phyloP scores from a whole-genome alignment of 2,888 invertebrate species.

The Hedychridium roseum region DNA sequence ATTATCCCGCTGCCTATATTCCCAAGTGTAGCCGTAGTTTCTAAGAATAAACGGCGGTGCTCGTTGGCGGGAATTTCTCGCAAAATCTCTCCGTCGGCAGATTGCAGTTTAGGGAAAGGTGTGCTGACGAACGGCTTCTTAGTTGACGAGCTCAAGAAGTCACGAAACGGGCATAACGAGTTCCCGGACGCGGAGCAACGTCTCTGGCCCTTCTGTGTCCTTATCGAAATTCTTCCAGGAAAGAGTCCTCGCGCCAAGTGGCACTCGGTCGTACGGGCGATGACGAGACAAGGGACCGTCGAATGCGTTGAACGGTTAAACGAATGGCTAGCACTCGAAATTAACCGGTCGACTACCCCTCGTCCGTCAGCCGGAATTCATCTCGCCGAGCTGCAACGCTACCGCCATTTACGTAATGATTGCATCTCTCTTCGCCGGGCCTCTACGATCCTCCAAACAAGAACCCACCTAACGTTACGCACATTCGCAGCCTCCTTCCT shows the following conservation, averaged over 20 bases:
- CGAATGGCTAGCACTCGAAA: slow-evolving; percentile 25
- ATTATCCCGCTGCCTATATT: too few relatives aligned
- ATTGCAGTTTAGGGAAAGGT: too few relatives aligned
- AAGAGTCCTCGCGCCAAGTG: slow-evolving; percentile 39
- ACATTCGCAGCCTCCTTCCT: too few relatives aligned
- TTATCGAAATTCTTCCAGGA: slow-evolving; percentile 50
- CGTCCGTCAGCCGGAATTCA: slow-evolving; percentile 17
- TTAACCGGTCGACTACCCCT: slow-evolving; percentile 37
- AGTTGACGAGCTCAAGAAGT: slow-evolving; percentile 19
- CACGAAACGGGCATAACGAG: slow-evolving; percentile 34
- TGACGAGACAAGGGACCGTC: slow-evolving; percentile 39
- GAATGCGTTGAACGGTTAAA: slow-evolving; percentile 15
- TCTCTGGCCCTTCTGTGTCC: slow-evolving; percentile 27
- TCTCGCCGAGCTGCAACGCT: background rate
- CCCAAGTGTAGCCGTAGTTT: too few relatives aligned
- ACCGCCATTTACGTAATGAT: too few relatives aligned
- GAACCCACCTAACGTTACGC: too few relatives aligned
- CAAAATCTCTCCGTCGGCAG: too few relatives aligned
- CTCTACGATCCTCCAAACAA: too few relatives aligned
- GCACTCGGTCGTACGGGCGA: slow-evolving; percentile 30
- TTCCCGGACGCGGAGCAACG: slow-evolving; percentile 24
- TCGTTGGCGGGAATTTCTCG: too few relatives aligned
- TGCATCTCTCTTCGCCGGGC: too few relatives aligned
- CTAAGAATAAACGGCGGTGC: too few relatives aligned
- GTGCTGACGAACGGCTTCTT: too few relatives aligned